Conservation (phyloP, 2,888 invertebrate genomes). For the Oegoconia quadripuncta region DNA sequence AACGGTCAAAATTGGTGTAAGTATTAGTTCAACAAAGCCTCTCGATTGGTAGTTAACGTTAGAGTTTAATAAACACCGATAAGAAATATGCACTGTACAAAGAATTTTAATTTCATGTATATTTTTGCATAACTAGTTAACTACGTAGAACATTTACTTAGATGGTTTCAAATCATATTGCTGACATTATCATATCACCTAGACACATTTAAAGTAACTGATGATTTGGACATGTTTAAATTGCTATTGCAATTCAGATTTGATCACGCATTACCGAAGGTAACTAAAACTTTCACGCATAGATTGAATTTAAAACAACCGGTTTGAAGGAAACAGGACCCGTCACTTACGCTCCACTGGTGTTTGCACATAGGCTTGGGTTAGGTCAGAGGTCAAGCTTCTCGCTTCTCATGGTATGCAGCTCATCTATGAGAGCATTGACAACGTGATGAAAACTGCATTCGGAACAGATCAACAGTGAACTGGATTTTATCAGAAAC, state of each 20-base stretch:
- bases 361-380: slow-evolving; percentile 41
- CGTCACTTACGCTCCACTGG: slow-evolving; percentile 34
- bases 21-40: slow-evolving; percentile 7
- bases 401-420: slow-evolving; percentile 27
- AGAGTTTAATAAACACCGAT: slow-evolving; percentile 28
- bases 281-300: slow-evolving; percentile 1
- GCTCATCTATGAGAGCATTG: background rate
- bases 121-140: background rate
- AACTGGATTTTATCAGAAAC: background rate
- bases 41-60: slow-evolving; percentile 19
- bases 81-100: slow-evolving; percentile 12
- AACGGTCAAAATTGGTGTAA: background rate
- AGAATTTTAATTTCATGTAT: background rate
- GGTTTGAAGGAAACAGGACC: slow-evolving; percentile 2
- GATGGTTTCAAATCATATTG: too few relatives aligned
- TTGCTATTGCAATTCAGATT: background rate
- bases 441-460: background rate
- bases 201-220: background rate
- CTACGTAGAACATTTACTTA: too few relatives aligned
- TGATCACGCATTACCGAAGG: background rate
- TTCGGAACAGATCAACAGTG: background rate
- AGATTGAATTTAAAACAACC: background rate
- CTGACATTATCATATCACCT: background rate
- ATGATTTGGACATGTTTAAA: background rate
- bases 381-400: slow-evolving; percentile 43